Conservation (phyloP, 2,113 vertebrate species). For the Blennius ocellaris region DNA sequence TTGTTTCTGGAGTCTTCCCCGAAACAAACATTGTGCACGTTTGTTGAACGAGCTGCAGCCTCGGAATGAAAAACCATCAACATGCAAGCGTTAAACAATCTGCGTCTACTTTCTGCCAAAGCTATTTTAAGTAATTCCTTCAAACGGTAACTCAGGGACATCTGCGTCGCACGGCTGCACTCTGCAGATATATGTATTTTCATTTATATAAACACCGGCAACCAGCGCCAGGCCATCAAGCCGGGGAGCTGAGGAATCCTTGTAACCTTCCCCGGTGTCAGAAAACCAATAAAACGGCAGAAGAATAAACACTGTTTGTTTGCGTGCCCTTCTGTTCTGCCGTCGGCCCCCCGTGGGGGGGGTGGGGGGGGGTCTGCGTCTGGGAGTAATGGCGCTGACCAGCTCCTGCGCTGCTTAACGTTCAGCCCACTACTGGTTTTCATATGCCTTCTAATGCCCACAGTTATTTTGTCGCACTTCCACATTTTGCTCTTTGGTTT, state of each 20-base stretch:
- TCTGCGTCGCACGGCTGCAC: slow-evolving; percentile 63
- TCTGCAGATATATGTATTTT: slow-evolving; percentile 72
- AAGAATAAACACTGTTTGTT: slow-evolving; percentile 60
- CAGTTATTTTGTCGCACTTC: slow-evolving; percentile 33
- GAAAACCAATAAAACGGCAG: slow-evolving; percentile 70
- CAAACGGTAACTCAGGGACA: slow-evolving; percentile 44
- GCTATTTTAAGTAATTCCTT: slow-evolving; percentile 59
- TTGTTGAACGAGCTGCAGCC: background rate
- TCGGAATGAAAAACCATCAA: background rate
- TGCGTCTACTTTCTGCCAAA: slow-evolving; percentile 47
- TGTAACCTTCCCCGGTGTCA: slow-evolving; percentile 66
- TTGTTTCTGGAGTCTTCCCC: too few species aligned
- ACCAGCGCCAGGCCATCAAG: slow-evolving; percentile 60
- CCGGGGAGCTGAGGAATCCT: slow-evolving; percentile 55
- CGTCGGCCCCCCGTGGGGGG: too few species aligned
- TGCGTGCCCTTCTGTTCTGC: slow-evolving; percentile 57
- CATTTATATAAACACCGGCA: slow-evolving; percentile 59
- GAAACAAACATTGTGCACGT: too few species aligned
- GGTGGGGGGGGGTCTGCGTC: slow-evolving; percentile 42
- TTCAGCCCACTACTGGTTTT: slow-evolving; percentile 48
- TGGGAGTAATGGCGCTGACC: slow-evolving; percentile 66
- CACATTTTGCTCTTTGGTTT: slow-evolving; percentile 37
- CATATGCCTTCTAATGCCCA: slow-evolving; percentile 58
- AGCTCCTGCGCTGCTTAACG: slow-evolving; percentile 44
- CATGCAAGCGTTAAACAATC: slow-evolving; percentile 42